Evolutionary conservation across 2,888 invertebrate genomes (phyloP), one percentile per base, ranked within the genome.

Genomic region (Rhingia campestris): DNA sequence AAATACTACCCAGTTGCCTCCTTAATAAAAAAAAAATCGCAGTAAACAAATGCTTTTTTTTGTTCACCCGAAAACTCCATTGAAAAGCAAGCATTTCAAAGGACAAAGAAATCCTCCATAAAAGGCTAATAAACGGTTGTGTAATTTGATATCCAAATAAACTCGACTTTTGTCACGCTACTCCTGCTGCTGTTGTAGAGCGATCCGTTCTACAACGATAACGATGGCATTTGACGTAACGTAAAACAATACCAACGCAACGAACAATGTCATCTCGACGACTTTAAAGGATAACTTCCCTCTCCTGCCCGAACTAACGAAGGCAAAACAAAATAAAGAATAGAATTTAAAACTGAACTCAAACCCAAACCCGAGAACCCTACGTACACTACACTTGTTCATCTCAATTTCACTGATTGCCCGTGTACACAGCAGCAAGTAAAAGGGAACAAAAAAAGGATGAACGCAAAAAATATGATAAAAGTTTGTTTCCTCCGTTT

Each of bases 131-230:
- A 84, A 84, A 84, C 80, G 74, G 74, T 84, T 66, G 84, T 84
- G 84, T 84, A 80, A 84, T 84, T 84, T 84, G 74, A 84, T 84
- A 84, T 80, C 84, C 80, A 84, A 84, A 84, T 80, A 84, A 84
- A 84, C 80, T 73, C 69, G 80, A 74, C 82, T 84, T 84, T 79
- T 84, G 53, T 58, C 80, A 70, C 84, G 63, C 81, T 75, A 39
- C 66, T 10, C 35, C 51, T 41, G 49, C 30, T 30, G 49, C 30
- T 22, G 6, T 9, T 22, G 51, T 39, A 56, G 45, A 41, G 54
- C 63, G 54, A 39, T 56, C 47, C 43, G 41, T 37, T 53, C 63
- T 14, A 64, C 43, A 22, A 58, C 54, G 22, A 49, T 51, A 10
- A 35, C 41, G 35, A 30, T 51, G 39, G 12, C 64, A 72, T 41